A percentile compares a stretch with the other conserved stretches of the same genome.
Evolutionary conservation across 2,797 vertebrate species (phyloP).

Genomic region (Melanotaenia trifasciata): DNA sequence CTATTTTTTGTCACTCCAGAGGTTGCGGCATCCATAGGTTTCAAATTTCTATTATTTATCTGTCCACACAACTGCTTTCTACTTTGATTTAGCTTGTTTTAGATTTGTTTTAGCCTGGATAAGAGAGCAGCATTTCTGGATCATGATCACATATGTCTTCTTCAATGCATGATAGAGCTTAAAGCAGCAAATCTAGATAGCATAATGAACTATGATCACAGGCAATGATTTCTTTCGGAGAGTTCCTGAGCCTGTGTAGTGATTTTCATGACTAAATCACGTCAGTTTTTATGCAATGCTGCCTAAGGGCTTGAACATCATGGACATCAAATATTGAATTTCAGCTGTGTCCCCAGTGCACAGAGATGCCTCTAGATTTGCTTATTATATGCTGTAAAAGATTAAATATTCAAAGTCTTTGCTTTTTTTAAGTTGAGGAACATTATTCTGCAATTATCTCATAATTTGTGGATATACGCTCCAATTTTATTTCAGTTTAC

Average conservation of each 20-base stretch:
- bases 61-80: too few species aligned
- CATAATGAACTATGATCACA: neutral
- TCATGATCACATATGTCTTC: neutral
- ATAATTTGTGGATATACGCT: neutral
- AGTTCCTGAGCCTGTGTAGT: neutral
- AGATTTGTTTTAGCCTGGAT: too few species aligned
- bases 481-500: neutral
- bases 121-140: neutral
- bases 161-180: neutral
- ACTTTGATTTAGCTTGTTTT: too few species aligned
- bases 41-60: too few species aligned
- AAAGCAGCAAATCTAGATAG: neutral
- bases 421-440: neutral
- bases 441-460: neutral
- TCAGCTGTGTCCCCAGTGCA: neutral
- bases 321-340: neutral
- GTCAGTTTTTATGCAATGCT: too few species aligned
- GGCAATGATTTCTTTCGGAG: neutral
- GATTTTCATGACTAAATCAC: neutral
- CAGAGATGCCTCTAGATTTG: neutral
- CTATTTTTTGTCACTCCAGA: too few species aligned
- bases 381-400: neutral
- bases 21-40: too few species aligned
- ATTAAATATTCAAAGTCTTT: neutral
- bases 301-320: neutral